phyloP scores from a whole-genome alignment of 2,113 vertebrate species.

The Capreolus pygargus region DNA sequence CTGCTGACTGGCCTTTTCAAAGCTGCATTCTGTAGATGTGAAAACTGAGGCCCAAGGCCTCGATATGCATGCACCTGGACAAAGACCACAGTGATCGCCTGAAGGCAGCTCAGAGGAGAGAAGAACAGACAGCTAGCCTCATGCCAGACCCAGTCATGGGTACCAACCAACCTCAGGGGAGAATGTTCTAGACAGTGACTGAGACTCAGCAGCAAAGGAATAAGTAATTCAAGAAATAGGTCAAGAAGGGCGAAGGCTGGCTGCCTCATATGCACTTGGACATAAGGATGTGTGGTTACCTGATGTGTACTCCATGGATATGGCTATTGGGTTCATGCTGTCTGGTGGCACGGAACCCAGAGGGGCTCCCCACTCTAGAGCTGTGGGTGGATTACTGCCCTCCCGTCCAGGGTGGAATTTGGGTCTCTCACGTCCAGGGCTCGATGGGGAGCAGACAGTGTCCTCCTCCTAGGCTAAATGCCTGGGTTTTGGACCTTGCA shows the following conservation, averaged over 20 bases:
- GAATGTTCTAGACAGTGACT: not conserved
- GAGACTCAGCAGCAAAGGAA: not conserved
- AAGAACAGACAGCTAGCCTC: not conserved
- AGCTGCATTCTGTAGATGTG: not conserved
- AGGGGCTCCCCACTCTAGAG: not conserved
- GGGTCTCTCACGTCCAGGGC: not conserved
- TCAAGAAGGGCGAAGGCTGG: not conserved
- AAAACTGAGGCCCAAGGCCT: not conserved
- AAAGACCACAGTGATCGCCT: not conserved
- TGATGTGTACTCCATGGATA: no score
- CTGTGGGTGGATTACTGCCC: not conserved
- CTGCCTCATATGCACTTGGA: rapidly evolving
- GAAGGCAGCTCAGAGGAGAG: not conserved
- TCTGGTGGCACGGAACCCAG: not conserved
- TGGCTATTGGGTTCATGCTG: not conserved
- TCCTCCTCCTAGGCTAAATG: not conserved
- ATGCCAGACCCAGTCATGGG: not conserved
- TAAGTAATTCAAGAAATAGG: not conserved
- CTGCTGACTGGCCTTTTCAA: not conserved
- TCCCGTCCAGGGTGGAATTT: not conserved
- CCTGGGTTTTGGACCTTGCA: not conserved
- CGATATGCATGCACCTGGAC: rapidly evolving
- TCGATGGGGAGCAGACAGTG: not conserved
- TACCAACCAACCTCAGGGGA: not conserved
- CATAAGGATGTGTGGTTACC: not conserved